Evolutionary conservation across 2,888 invertebrate genomes (phyloP).

Genomic region (Netelia fuscicornis): DNA sequence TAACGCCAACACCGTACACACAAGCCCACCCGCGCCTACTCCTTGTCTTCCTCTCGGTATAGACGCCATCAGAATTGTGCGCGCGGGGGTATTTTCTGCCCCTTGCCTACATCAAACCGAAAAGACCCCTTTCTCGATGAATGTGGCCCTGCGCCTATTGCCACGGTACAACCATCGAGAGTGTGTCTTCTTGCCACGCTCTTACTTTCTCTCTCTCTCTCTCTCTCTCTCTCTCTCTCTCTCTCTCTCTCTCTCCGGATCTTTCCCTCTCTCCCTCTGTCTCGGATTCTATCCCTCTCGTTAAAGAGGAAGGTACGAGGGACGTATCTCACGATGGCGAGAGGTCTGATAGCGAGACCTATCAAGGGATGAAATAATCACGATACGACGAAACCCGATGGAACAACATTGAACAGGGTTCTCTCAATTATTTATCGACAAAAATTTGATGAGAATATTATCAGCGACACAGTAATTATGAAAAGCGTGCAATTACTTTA

Average conservation of each 20-base stretch:
- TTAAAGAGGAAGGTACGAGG: slow-evolving; percentile 76
- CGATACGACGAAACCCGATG: too few species aligned
- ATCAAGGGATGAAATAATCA: slow-evolving; percentile 33
- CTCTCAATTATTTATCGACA: too few species aligned
- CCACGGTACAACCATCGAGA: slow-evolving; percentile 24
- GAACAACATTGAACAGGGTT: not conserved
- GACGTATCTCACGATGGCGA: slow-evolving; percentile 46
- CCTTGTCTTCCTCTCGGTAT: slow-evolving; percentile 39
- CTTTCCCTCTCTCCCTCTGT: not conserved
- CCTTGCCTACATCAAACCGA: slow-evolving; percentile 18
- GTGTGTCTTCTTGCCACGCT: too few species aligned
- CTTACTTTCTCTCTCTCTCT: not conserved
- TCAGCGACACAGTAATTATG: too few species aligned
- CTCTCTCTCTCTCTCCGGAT: slow-evolving; percentile 52
- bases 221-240: slow-evolving; percentile 58
- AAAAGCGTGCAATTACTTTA: too few species aligned
- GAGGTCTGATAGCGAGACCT: slow-evolving; percentile 3
- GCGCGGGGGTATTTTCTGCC: slow-evolving; percentile 3
- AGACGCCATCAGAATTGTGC: slow-evolving; percentile 20
- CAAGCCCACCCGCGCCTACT: slow-evolving; percentile 64
- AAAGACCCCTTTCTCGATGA: slow-evolving; percentile 10
- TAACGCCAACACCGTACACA: slow-evolving; percentile 60
- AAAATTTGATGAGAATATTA: too few species aligned
- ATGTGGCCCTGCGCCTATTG: slow-evolving; percentile 36
- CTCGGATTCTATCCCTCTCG: slow-evolving; percentile 63